A percentile compares a stretch with the other conserved stretches of the same genome.
phyloP scores from a whole-genome alignment of 2,113 vertebrate species.

The Marcusenius ussheri region DNA sequence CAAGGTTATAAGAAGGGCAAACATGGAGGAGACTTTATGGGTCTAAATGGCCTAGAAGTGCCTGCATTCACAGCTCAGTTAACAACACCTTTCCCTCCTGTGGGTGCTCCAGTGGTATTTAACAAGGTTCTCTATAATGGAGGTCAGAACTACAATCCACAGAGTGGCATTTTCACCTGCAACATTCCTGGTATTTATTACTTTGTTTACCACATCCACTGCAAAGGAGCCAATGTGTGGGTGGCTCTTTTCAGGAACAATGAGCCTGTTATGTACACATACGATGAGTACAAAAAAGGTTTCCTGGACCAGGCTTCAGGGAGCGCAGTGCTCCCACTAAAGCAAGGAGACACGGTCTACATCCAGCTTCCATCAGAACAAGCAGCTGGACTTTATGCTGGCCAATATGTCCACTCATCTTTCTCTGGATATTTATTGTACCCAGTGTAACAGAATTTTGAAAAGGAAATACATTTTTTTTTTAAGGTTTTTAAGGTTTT shows the following conservation, averaged over 20 bases:
- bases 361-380: constrained; percentile 91
- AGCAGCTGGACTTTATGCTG: constrained; percentile 89
- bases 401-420: constrained; percentile 89
- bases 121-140: constrained; percentile 90
- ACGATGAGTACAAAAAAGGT: constrained; percentile 92
- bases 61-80: constrained; percentile 86
- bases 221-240: constrained; percentile 93
- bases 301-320: constrained; percentile 94
- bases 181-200: constrained; percentile 89
- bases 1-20: constrained; percentile 70
- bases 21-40: constrained; percentile 44
- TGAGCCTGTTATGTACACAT: constrained; percentile 93
- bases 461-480: constrained; percentile 4
- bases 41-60: constrained; percentile 64
- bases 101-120: constrained; percentile 82
- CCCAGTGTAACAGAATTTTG: constrained; percentile 68
- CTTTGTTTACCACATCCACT: constrained; percentile 90
- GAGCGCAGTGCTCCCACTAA: constrained; percentile 81
- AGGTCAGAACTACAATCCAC: constrained; percentile 88
- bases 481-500: constrained; percentile 35
- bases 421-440: constrained; percentile 97
- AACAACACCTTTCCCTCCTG: constrained; percentile 80
- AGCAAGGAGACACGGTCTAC: constrained; percentile 78
- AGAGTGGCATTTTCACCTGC: constrained; percentile 88
- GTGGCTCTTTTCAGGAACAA: constrained; percentile 92